These are phyloP conservation scores for Strix uralensis DNA, from an alignment of 2,113 vertebrate species.

Conservation along the genomic window DNA sequence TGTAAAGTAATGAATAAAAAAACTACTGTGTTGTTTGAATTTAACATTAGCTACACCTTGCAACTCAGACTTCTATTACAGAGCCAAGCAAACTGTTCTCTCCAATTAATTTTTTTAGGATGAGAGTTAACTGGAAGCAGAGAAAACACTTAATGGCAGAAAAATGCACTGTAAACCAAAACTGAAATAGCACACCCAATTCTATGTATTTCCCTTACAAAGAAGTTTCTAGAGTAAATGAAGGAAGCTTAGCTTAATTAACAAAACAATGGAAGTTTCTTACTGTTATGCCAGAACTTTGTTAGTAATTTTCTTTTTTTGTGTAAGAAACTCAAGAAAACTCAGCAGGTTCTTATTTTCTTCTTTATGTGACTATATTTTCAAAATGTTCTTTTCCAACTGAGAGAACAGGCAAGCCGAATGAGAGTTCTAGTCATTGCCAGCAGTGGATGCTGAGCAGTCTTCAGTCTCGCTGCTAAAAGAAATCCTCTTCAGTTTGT, in stretches of 20 bases:
- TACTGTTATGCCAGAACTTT: neutral
- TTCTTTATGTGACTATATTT: neutral
- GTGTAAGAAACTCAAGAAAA: slow-evolving; percentile 7
- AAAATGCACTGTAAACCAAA: slow-evolving; percentile 25
- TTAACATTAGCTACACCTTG: neutral
- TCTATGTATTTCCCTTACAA: neutral
- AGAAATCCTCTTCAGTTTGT: neutral
- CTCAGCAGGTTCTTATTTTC: neutral
- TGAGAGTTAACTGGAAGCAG: slow-evolving; percentile 29
- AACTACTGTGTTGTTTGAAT: neutral
- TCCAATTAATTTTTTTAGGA: neutral
- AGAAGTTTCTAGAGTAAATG: neutral
- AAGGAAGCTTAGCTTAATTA: slow-evolving; percentile 11
- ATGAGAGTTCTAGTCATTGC: neutral
- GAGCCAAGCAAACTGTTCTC: slow-evolving; percentile 1
- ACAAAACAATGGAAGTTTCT: neutral
- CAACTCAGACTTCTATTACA: neutral
- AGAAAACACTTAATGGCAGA: slow-evolving; percentile 4
- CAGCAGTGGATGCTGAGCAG: neutral
- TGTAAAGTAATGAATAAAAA: slow-evolving; percentile 5
- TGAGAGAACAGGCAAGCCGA: neutral
- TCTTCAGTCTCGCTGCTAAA: neutral
- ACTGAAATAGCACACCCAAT: neutral
- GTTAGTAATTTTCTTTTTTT: neutral
- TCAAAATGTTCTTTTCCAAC: neutral